A percentile compares a stretch with the other conserved stretches of the same genome.
Conservation (phyloP, 2,113 vertebrate genomes). For the Phalacrocorax pelagicus region DNA sequence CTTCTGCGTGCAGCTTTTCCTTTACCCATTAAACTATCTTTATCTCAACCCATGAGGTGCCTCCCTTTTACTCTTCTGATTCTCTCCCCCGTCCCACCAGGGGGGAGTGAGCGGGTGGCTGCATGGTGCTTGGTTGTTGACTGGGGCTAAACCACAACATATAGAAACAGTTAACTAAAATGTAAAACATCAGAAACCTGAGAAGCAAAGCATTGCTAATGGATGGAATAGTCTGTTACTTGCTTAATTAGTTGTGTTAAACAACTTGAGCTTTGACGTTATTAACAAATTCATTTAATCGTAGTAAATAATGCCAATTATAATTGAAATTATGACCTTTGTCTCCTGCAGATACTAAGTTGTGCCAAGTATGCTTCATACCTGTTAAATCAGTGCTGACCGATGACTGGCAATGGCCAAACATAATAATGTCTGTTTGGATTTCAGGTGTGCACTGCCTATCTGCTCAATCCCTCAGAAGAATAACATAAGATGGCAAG, state of each 20-base stretch:
- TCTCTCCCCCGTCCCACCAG: no score
- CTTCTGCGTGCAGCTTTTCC: no score
- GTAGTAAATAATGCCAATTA: constrained; percentile 52
- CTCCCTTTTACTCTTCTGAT: no score
- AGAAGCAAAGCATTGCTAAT: not conserved
- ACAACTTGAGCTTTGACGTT: constrained; percentile 19
- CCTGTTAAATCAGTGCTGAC: constrained; percentile 36
- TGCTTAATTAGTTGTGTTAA: constrained; percentile 54
- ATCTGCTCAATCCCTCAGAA: not conserved
- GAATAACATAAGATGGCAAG: not conserved
- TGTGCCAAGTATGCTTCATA: constrained; percentile 18
- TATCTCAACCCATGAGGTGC: no score
- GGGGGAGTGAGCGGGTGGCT: no score
- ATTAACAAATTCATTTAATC: constrained; percentile 48
- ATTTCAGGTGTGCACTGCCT: not conserved
- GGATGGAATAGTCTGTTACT: not conserved
- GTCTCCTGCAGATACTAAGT: not conserved
- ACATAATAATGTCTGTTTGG: not conserved
- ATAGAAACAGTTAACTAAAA: not conserved
- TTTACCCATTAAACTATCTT: no score
- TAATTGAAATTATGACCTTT: constrained; percentile 54
- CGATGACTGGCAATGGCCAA: not conserved
- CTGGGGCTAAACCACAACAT: no score
- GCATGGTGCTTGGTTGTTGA: no score
- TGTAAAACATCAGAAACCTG: not conserved